A percentile compares a stretch with the other conserved stretches of the same genome.
Conservation (phyloP, 2,113 vertebrate genomes). For the Pseudorasbora parva region DNA sequence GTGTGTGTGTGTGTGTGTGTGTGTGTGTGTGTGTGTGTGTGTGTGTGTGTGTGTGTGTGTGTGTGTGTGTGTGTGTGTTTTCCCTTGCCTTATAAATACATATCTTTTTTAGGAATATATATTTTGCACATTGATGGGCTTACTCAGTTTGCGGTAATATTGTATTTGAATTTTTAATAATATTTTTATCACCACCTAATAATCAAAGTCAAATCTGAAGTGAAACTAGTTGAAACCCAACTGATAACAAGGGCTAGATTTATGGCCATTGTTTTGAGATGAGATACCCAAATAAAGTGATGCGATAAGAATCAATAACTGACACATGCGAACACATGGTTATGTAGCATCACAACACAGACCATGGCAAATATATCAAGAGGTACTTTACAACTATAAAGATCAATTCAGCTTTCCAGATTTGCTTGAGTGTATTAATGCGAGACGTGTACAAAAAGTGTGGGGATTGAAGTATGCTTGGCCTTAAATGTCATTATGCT, state of each 20-base stretch:
- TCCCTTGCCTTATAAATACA: neutral
- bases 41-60: too few relatives aligned
- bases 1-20: too few relatives aligned
- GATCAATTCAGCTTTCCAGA: neutral
- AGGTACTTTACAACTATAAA: neutral
- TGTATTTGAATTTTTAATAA: neutral
- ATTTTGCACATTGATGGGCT: neutral
- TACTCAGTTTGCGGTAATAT: neutral
- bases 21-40: too few relatives aligned
- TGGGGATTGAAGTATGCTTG: neutral
- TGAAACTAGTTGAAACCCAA: neutral
- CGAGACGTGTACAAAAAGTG: neutral
- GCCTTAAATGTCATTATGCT: neutral
- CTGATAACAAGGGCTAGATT: neutral
- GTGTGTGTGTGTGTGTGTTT: neutral
- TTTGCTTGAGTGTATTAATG: neutral
- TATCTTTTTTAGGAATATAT: too few relatives aligned
- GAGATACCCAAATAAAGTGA: neutral
- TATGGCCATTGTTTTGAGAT: neutral
- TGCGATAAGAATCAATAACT: neutral
- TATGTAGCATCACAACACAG: neutral
- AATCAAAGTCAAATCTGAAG: neutral
- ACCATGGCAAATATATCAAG: neutral
- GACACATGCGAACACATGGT: slow-evolving; percentile 14
- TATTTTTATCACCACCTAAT: neutral